A percentile compares a stretch with the other conserved stretches of the same genome.
Conservation (phyloP, 2,888 invertebrate species). For the Scaeva pyrastri region DNA sequence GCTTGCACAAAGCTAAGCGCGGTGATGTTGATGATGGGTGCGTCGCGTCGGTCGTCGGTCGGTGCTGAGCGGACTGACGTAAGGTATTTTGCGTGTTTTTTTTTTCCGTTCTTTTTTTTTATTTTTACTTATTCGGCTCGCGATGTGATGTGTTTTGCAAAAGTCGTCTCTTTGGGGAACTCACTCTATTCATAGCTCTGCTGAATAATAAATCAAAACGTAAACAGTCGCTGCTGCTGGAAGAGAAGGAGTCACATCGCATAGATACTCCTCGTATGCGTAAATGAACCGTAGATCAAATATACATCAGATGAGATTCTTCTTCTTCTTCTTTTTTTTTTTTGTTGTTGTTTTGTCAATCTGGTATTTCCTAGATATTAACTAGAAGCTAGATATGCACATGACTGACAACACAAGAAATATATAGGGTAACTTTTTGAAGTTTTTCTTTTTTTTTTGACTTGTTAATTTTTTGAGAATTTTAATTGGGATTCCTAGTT, state of each 20-base stretch:
- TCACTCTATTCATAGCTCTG: conserved; percentile 42
- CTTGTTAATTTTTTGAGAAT: too few relatives aligned
- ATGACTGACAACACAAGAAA: neutral
- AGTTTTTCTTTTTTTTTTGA: too few relatives aligned
- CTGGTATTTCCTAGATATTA: conserved; percentile 42
- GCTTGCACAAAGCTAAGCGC: neutral
- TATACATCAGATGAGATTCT: conserved; percentile 49
- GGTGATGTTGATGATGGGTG: neutral
- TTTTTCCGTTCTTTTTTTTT: neutral
- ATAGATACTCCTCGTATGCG: too few relatives aligned
- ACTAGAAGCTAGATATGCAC: conserved; percentile 13
- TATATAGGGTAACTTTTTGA: conserved; percentile 15
- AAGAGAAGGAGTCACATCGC: conserved; percentile 14
- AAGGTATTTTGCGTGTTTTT: conserved; percentile 46
- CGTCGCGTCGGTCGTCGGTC: too few relatives aligned
- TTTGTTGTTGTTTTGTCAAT: neutral
- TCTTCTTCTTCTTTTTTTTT: neutral
- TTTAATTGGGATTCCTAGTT: too few relatives aligned
- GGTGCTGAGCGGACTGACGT: neutral
- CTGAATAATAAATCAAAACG: conserved; percentile 66
- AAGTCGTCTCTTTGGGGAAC: conserved; percentile 24
- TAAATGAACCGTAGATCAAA: conserved; percentile 60
- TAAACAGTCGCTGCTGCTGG: conserved; percentile 46
- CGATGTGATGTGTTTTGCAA: conserved; percentile 5
- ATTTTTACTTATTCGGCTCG: neutral